Percentiles rank a stretch among this genome's conserved stretches.
These are phyloP conservation scores for Pseudococcus jackbeardsleyi DNA, from an alignment of 2,888 invertebrate species.

Conservation along the genomic window DNA sequence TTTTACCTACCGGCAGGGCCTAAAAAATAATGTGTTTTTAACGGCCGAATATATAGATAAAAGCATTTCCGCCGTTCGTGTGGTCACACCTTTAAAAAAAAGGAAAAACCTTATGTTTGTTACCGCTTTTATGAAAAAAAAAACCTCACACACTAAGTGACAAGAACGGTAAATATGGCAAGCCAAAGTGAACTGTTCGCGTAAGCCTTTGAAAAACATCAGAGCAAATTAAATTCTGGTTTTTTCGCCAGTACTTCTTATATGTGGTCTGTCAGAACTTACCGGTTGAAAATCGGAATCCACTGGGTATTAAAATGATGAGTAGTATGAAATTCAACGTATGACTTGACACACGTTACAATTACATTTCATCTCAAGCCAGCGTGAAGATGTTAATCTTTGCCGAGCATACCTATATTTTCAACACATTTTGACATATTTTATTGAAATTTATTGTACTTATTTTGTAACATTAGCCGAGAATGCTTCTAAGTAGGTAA, in stretches of 20 bases:
- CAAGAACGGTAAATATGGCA: slow-evolving; percentile 23
- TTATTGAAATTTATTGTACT: background rate
- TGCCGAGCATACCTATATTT: background rate
- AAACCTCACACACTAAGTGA: slow-evolving; percentile 29
- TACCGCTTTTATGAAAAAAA: background rate
- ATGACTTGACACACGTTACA: slow-evolving; percentile 7
- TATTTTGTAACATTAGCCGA: background rate
- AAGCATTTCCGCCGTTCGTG: slow-evolving; percentile 46
- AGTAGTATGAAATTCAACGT: background rate
- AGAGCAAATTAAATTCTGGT: slow-evolving; percentile 8
- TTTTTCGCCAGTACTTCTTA: background rate
- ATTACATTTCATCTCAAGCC: background rate
- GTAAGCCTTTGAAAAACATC: slow-evolving; percentile 29
- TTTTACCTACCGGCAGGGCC: slow-evolving; percentile 27
- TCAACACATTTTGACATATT: background rate
- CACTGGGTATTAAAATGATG: background rate
- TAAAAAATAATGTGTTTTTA: slow-evolving; percentile 48
- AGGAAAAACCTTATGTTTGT: slow-evolving; percentile 8
- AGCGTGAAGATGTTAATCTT: background rate
- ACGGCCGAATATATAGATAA: slow-evolving; percentile 39
- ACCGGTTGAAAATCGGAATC: slow-evolving; percentile 7
- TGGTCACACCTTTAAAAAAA: slow-evolving; percentile 43
- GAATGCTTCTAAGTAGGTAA: too few relatives aligned
- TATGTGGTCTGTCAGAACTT: background rate
- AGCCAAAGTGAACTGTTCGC: slow-evolving; percentile 25